Conservation (phyloP, 2,113 vertebrate genomes). For the Syngnathus scovelli region DNA sequence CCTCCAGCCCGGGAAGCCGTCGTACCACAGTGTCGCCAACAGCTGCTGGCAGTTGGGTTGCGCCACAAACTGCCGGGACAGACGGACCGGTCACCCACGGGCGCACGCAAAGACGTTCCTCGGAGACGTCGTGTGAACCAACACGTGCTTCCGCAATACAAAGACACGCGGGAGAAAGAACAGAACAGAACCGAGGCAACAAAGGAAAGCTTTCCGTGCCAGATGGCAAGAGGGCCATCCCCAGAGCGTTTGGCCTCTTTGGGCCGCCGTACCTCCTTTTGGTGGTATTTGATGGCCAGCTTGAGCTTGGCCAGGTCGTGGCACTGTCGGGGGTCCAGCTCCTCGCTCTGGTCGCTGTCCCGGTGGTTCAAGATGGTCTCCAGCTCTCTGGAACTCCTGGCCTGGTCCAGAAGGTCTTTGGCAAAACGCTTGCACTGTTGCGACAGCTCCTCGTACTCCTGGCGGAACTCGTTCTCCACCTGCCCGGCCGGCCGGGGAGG, state of each 20-base stretch:
- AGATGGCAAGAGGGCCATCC: too few species aligned
- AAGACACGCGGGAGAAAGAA: too few species aligned
- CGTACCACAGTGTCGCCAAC: constrained; percentile 93
- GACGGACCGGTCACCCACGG: background rate
- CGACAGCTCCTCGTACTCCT: constrained; percentile 96
- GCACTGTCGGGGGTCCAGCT: constrained; percentile 88
- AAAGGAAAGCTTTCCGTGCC: too few species aligned
- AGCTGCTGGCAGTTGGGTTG: constrained; percentile 98
- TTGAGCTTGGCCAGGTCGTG: constrained; percentile 95
- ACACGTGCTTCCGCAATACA: too few species aligned
- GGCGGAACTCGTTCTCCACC: constrained; percentile 97
- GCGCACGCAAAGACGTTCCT: too few species aligned
- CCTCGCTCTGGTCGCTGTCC: constrained; percentile 92
- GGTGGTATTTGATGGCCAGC: constrained; percentile 98
- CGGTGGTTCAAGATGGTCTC: constrained; percentile 96
- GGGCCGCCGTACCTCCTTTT: constrained; percentile 84
- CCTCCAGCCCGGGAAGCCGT: constrained; percentile 95
- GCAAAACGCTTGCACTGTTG: constrained; percentile 97
- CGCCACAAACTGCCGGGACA: constrained; percentile 82
- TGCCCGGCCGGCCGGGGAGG: constrained; percentile 8
- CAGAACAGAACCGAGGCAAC: too few species aligned
- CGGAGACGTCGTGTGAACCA: too few species aligned
- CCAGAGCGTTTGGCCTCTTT: too few species aligned
- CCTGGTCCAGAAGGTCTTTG: constrained; percentile 96
- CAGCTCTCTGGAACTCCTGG: constrained; percentile 88